Evolutionary conservation across 1,140 invertebrate species (phyloP), one percentile per base, ranked within the genome.

Genomic region (Vanessa atalanta): DNA sequence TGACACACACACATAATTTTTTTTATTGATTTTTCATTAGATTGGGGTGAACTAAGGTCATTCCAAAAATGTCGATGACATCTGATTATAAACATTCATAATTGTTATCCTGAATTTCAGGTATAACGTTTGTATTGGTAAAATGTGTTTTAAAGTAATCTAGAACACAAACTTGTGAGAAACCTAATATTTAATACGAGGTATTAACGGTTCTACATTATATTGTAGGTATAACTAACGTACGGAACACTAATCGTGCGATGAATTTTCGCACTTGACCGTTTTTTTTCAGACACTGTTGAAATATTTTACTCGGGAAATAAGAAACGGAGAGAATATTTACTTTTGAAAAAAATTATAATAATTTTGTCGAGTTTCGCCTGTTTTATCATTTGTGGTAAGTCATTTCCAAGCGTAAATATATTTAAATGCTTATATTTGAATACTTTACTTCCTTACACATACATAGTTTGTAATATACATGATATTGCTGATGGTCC

Each of bases 271-370:
- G 79, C 78, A 78, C 73, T 83, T 81, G 68, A 82, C 78, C 76
- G 73, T 79, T 83, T 81, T 77, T 78, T 83, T 83, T 79, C 82
- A 83, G 82, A 83, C 77, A 67, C 65, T 79, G 60, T 80, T 75
- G 74, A 81, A 76, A 76, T 72, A 76, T 70, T 81, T 83, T 53
- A 77, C 77, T 76, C 77, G 78, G 67, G 81, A 76, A 76, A 73
- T 83, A 79, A 74, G 79, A 70, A 80, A 81, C 66, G 75, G 79
- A 72, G 81, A 83, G 68, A 83, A 76, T 79, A 74, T 79, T 78
- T 83, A 80, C 70, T 80, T 80, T 72, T 79, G 66, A 57, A 26
- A 70, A 63, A 47, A 20, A 43, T 65, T 78, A 65, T 63, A 20
- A 65, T 72, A 68, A 51, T 65, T 74, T 20, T 70, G 64, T 53